Conservation (phyloP, 2,797 vertebrate species). For the Chelidonichthys spinosus region DNA sequence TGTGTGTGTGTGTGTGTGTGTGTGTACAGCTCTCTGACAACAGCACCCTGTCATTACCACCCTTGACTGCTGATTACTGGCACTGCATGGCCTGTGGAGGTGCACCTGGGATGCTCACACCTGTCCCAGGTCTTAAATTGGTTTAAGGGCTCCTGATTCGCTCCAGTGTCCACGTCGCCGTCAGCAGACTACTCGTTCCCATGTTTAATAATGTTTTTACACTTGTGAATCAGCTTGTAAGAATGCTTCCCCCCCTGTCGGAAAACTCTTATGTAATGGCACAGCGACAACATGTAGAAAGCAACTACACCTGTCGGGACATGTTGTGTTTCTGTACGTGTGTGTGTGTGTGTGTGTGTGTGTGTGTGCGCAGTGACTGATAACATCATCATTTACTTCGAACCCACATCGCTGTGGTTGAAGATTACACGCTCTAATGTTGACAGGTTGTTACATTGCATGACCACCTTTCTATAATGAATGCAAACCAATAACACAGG, state of each 20-base stretch:
- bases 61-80: slow-evolving; percentile 70
- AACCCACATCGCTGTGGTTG: slow-evolving; percentile 55
- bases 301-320: slow-evolving; percentile 53
- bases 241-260: slow-evolving; percentile 57
- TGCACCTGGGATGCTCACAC: slow-evolving; percentile 82
- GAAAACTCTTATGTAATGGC: slow-evolving; percentile 71
- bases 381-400: background rate
- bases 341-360: slow-evolving; percentile 20
- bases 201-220: slow-evolving; percentile 69
- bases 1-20: slow-evolving; percentile 19
- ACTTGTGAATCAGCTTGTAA: slow-evolving; percentile 74
- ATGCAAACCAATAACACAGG: background rate
- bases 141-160: slow-evolving; percentile 54
- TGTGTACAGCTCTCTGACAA: slow-evolving; percentile 51
- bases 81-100: slow-evolving; percentile 73
- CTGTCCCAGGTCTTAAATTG: slow-evolving; percentile 67
- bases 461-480: background rate
- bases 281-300: slow-evolving; percentile 50
- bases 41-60: slow-evolving; percentile 77
- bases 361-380: slow-evolving; percentile 33
- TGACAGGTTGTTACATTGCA: slow-evolving; percentile 40
- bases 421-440: slow-evolving; percentile 45
- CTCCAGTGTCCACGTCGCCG: slow-evolving; percentile 24
- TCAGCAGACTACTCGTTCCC: slow-evolving; percentile 56
- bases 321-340: slow-evolving; percentile 33